Evolutionary conservation across 2,113 vertebrate species (phyloP).

Genomic region (Bothrops jararaca): DNA sequence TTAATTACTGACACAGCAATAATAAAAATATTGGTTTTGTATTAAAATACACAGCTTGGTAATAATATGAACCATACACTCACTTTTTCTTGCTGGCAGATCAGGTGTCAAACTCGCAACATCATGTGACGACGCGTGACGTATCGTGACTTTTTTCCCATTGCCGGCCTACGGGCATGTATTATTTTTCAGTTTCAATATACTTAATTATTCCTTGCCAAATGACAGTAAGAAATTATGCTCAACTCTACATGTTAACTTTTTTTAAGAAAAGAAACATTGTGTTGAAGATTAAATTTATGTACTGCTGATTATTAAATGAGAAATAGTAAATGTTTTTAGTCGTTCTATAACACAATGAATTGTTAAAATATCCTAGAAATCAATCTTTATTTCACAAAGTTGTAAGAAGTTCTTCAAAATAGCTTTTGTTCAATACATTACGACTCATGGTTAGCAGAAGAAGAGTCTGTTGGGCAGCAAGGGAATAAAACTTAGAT

Average conservation of each 20-base stretch:
- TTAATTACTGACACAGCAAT: neutral
- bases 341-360: neutral
- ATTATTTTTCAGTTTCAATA: neutral
- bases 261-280: neutral
- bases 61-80: neutral
- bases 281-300: neutral
- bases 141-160: too few relatives aligned
- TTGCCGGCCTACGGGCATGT: neutral
- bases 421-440: neutral
- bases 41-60: neutral
- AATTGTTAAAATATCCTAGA: neutral
- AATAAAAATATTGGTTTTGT: slow-evolving; percentile 1
- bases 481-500: neutral
- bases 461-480: neutral
- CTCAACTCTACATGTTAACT: neutral
- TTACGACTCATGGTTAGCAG: neutral
- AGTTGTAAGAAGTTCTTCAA: neutral
- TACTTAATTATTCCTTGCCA: neutral
- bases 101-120: neutral
- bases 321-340: neutral
- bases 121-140: too few relatives aligned
- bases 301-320: neutral
- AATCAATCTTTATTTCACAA: neutral
- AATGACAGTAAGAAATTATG: neutral
- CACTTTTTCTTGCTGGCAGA: neutral